Evolutionary conservation across 2,888 invertebrate species (phyloP), one percentile per base, ranked within the genome.

Genomic region (Amblyjoppa proteus): DNA sequence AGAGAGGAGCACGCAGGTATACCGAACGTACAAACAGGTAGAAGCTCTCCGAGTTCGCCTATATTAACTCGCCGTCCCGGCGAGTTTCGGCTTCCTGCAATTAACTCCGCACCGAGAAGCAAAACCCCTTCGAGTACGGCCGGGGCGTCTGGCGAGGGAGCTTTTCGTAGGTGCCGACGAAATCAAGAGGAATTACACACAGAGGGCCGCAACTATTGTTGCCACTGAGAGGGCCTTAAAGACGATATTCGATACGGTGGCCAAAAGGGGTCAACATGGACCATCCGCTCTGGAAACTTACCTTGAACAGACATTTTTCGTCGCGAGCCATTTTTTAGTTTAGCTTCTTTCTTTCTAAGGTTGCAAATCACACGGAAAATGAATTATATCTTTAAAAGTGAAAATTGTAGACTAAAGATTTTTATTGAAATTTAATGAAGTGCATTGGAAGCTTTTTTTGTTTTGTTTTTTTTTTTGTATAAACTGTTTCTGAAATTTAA

Each of bases 11-110:
- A 66, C 56, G 38, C 78, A 82, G 81, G 81, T 79, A 85, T 51
- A 20, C n/a, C 13, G 20, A 38, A 13, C 58, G n/a, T 64, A 75
- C 45, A 73, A 74, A 71, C 85, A 79, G 81, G 81, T 85, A 85
- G 64, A 74, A 58, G 56, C 61, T 11, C 58, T 56, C 66, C 20
- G 20, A 38, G 38, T 41, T 11, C 34, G 20, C 16, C 13, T 45
- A 13, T 56, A 16, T 70, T 70, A 61, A 73, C 56, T 58, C 41
- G 58, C 61, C 34, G 16, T 41, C 51, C 53, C 4, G 56, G 13
- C 61, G 34, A 34, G 49, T 49, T 64, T 70, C 64, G 70, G 79
- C 25, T 71, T 71, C 79, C 79, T 71, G 70, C 61, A 79, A 79
- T 79, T 79, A 79, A 79, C 70, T 71, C 71, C 25, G 31, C 20